Evolutionary conservation across 2,888 invertebrate species (phyloP), one percentile per base, ranked within the genome.

Genomic region (Sphaerophoria taeniata): DNA sequence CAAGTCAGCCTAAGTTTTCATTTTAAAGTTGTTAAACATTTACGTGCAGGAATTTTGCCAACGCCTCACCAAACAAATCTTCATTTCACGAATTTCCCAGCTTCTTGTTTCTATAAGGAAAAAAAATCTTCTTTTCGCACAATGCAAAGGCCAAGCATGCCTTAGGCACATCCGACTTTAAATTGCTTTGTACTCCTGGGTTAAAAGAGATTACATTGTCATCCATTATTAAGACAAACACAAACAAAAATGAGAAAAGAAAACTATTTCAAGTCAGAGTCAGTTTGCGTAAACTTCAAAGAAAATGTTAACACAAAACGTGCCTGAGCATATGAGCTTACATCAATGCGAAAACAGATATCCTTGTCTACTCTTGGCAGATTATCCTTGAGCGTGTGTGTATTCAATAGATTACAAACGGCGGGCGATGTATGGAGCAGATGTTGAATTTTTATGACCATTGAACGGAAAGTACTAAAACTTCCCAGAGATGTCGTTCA

Each of bases 401-500:
- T 24, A n/a, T 43, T 24, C 67, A 36, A 65, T 47, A 74, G 69
- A 34, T 31, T n/a, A n/a, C 39, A 53, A 43, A 45, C 45, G 53
- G 69, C 53, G 36, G 70, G 70, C 47, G 63, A 55, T 63, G 51
- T 75, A 61, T 61, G 60, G 36, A 14, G 12, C 4, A 70, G 51
- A 53, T 60, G 53, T 53, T 36, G 51, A 53, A 53, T 67, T 67
- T 60, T 67, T 67, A 67, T 43, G 67, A 16, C 73, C 67, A 73
- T 79, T 72, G 53, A 79, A 79, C 45, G 67, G 45, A 79, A 60
- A 60, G 43, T 56, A 67, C 74, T 79, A 70, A 80, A 74, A 80
- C 55, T 53, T 36, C 73, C 73, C 63, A 24, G 3, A 55, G 67
- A 74, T 67, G 39, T 79, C 69, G 70, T 51, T 75, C 58, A 58